Percentiles rank a stretch among this genome's conserved stretches.
Conservation (phyloP, 2,797 vertebrate genomes). For the Hyperoplus lanceolatus region DNA sequence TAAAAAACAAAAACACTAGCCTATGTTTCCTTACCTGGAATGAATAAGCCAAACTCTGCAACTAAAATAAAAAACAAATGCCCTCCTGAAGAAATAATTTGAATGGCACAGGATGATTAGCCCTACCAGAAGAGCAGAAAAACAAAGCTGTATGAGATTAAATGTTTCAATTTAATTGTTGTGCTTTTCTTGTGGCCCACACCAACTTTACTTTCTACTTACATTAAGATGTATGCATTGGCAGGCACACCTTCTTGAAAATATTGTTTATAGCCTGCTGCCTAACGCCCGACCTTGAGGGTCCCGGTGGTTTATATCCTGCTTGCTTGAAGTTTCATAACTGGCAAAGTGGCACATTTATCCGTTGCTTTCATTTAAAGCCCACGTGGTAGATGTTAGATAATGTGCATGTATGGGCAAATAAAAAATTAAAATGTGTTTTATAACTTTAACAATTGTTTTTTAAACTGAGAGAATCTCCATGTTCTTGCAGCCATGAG, state of each 20-base stretch:
- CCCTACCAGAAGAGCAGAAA: too few relatives aligned
- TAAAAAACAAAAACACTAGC: too few relatives aligned
- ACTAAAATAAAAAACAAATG: too few relatives aligned
- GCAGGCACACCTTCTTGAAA: neutral
- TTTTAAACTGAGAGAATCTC: conserved; percentile 6
- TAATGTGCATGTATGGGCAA: conserved; percentile 2
- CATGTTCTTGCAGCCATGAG: neutral
- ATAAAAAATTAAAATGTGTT: conserved; percentile 8
- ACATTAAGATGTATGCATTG: conserved; percentile 5
- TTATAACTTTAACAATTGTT: neutral
- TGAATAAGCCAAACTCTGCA: too few relatives aligned
- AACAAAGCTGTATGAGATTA: too few relatives aligned
- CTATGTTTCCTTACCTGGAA: too few relatives aligned
- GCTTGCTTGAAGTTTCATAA: conserved; percentile 28
- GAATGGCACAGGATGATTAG: too few relatives aligned
- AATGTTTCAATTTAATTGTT: too few relatives aligned
- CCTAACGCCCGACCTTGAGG: neutral
- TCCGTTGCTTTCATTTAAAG: conserved; percentile 29
- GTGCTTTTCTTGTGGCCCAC: neutral
- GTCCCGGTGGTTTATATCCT: neutral
- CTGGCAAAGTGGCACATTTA: conserved; percentile 25
- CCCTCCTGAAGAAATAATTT: too few relatives aligned
- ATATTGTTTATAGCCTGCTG: neutral
- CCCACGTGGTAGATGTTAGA: neutral
- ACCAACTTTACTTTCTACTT: neutral